phyloP scores from a whole-genome alignment of 2,113 vertebrate genomes.

The Lagopus leucura region DNA sequence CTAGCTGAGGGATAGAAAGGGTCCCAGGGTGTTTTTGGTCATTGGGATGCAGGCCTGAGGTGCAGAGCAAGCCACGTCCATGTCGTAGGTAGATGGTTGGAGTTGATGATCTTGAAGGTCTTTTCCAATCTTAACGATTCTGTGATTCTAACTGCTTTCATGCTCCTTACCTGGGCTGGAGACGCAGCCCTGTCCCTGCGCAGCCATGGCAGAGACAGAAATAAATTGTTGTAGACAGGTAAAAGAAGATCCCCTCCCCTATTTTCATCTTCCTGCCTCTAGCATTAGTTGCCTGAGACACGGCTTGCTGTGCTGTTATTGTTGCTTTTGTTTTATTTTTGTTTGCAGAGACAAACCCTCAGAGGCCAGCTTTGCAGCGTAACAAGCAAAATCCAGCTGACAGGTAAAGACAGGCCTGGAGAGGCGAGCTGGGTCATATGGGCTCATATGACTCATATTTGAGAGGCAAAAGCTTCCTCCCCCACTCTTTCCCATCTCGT shows the following conservation, averaged over 20 bases:
- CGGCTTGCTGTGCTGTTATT: background rate
- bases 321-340: background rate
- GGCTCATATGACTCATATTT: background rate
- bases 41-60: accelerated
- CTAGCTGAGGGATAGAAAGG: background rate
- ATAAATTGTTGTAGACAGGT: constrained; percentile 1
- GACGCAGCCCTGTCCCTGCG: background rate
- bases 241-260: background rate
- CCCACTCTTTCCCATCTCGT: background rate
- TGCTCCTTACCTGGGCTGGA: background rate
- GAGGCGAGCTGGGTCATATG: background rate
- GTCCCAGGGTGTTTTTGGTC: background rate
- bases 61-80: background rate
- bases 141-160: too few relatives aligned
- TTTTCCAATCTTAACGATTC: too few relatives aligned
- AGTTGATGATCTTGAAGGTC: too few relatives aligned
- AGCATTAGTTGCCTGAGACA: background rate
- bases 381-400: constrained; percentile 50
- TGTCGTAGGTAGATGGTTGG: too few relatives aligned
- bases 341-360: constrained; percentile 23
- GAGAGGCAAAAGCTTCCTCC: background rate
- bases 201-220: background rate
- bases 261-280: background rate
- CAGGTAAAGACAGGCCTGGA: constrained; percentile 39
- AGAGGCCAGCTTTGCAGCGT: constrained; percentile 8